Conservation (phyloP, 92 coral and sea anemone genomes). For the Chrysogorgia sp. region DNA sequence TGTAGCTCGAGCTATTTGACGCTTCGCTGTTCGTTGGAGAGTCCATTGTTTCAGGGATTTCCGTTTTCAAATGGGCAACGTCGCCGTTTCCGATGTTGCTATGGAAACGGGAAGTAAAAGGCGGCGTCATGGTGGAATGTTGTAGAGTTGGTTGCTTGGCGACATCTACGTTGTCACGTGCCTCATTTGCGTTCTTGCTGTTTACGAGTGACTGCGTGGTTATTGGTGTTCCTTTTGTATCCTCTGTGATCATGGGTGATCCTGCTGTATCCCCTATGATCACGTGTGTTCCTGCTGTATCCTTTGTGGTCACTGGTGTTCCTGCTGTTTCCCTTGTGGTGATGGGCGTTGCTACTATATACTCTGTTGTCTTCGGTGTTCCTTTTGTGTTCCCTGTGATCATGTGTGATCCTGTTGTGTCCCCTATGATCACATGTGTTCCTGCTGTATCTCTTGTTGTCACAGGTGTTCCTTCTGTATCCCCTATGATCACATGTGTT, state of each 20-base stretch:
- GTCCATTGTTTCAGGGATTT: not conserved
- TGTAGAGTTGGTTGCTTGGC: not conserved
- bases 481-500: not conserved
- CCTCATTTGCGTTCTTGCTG: not conserved
- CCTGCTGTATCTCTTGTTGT: not conserved
- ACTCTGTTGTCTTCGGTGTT: not conserved
- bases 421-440: not conserved
- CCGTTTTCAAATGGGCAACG: not conserved
- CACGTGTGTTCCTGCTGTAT: no score
- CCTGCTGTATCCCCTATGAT: no score
- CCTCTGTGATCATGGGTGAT: not conserved
- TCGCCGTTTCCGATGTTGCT: not conserved
- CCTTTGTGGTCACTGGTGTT: not conserved
- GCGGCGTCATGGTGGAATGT: not conserved
- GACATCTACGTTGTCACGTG: not conserved
- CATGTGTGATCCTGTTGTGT: no score
- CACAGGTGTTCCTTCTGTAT: not conserved
- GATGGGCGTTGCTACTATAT: not conserved
- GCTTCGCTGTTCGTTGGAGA: not conserved
- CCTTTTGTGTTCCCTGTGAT: no score
- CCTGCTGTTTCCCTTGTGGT: not conserved
- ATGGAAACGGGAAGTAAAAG: not conserved
- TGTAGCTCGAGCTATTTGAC: not conserved
- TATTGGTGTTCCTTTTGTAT: not conserved
- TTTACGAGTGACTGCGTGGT: no score